phyloP scores from a whole-genome alignment of 2,888 invertebrate genomes.

The Isotomurus palustris region DNA sequence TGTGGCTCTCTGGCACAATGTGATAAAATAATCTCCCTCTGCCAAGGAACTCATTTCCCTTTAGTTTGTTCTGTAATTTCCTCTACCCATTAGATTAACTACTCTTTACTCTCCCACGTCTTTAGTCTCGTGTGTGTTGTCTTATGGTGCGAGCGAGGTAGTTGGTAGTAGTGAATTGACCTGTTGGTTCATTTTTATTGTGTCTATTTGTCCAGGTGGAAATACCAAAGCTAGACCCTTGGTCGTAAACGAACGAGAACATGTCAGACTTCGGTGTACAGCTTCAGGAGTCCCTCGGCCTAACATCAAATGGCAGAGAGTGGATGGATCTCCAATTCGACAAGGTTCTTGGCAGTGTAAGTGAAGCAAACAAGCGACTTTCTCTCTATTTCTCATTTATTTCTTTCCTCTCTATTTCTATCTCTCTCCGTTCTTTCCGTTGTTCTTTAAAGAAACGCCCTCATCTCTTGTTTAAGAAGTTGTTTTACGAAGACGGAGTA shows the following conservation, averaged over 20 bases:
- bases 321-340: slow-evolving; percentile 61
- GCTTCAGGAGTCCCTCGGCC: slow-evolving; percentile 75
- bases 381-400: too few species aligned
- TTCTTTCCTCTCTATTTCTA: too few species aligned
- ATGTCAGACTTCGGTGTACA: slow-evolving; percentile 74
- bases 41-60: neutral
- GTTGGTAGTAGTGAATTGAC: neutral
- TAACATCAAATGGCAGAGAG: slow-evolving; percentile 68
- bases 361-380: too few species aligned
- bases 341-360: slow-evolving; percentile 63
- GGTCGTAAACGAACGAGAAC: slow-evolving; percentile 73
- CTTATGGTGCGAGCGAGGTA: neutral
- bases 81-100: neutral
- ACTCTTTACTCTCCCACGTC: neutral
- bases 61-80: neutral
- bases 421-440: too few species aligned
- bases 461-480: too few species aligned
- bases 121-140: neutral
- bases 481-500: too few species aligned
- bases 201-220: slow-evolving; percentile 17
- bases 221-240: slow-evolving; percentile 51
- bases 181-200: too few species aligned
- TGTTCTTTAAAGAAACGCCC: too few species aligned
- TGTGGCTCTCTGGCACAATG: too few species aligned
- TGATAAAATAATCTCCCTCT: too few species aligned